Base-by-base conservation (phyloP, 1,140 invertebrate genomes). In the Thrips palmi region DNA sequence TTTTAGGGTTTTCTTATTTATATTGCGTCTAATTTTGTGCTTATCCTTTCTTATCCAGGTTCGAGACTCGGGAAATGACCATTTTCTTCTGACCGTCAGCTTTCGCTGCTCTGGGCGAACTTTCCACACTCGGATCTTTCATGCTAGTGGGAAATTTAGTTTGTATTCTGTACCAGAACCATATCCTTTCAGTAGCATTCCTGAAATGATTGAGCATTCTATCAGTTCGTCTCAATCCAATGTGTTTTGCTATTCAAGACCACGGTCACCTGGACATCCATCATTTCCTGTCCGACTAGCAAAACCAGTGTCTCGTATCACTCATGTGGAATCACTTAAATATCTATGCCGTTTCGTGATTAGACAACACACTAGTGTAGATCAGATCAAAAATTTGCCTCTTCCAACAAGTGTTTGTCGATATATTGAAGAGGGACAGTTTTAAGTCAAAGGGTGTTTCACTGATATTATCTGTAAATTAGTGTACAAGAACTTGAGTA, bases 291-390 rank as follows among this genome's bases (percentile, higher is more conserved):
- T 80, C 22, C 64, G 74, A 37, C 55, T 84, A n/a, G 76, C 71
- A 23, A 77, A 76, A 53, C 79, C 80, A 14, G 62, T 84, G 8
- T 82, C 78, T 33, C 60, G 79, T 39, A 82, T 80, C 48, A 71
- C 67, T 15, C 67, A 78, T 55, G 74, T 83, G 33, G 64, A 71
- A 42, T 71, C 74, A 34, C 56, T 85, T 40, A 74, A 79, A 52
- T 74, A 79, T 56, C 58, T 84, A 15, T 81, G 79, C 50, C 62
- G 78, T 35, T 79, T 82, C 58, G 73, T 80, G 14, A 78, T 85
- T 40, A 60, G 78, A 47, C 71, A 79, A 45, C 68, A 73, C 55
- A 72, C 68, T 37, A 60, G 71, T 44, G 56, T 71, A 41, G 74
- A 80, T 50, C 71, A 81, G 50, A 76, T 82, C 50, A 64, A 74